Base-by-base conservation (phyloP, 2,797 vertebrate species). In the Channa striata region DNA sequence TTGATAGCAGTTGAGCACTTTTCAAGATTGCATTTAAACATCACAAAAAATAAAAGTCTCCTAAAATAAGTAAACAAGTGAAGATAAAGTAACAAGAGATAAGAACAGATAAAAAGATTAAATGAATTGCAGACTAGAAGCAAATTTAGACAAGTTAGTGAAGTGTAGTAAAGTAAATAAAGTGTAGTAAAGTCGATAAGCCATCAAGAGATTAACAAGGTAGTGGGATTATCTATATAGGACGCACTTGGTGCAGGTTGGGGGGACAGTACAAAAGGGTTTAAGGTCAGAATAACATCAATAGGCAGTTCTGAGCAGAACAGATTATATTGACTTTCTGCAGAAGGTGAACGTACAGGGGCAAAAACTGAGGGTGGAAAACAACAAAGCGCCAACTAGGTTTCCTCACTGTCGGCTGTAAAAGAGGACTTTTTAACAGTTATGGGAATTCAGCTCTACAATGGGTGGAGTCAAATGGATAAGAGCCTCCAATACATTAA, bases 401-500 rank as follows among this genome's bases (percentile, higher is more conserved):
- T 44, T 73, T 59, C 61, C 23, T 74, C 20, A 46, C 34, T 7
- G 21, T 33, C 2, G 1, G n/a, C 50, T 50, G 40, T 9, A 9
- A 52, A 58, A 34, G 16, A 49, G 47, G 11, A 7, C 37, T 53
- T 72, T 74, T 63, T 60, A 63, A 48, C 37, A 11, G 39, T 70
- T 73, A 37, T 34, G 46, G 46, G 39, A 2, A 2, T 68, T 40
- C 17, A 17, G 54, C 40, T 48, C 63, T 5, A 52, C 46, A 23
- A 33, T 50, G 72, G 77, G 82, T n/a, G 83, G 83, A 78, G 80
- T 71, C 63, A 73, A 68, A 84, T 13, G 12, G 71, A 77, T 83
- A 78, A 82, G 56, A 67, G 53, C 74, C 51, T 76, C 51, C 59
- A 21, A 63, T 78, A 80, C 72, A 86, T 87, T 87, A 87, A 86